Base-by-base conservation (phyloP, 2,113 vertebrate species). In the Nothoprocta pentlandii region DNA sequence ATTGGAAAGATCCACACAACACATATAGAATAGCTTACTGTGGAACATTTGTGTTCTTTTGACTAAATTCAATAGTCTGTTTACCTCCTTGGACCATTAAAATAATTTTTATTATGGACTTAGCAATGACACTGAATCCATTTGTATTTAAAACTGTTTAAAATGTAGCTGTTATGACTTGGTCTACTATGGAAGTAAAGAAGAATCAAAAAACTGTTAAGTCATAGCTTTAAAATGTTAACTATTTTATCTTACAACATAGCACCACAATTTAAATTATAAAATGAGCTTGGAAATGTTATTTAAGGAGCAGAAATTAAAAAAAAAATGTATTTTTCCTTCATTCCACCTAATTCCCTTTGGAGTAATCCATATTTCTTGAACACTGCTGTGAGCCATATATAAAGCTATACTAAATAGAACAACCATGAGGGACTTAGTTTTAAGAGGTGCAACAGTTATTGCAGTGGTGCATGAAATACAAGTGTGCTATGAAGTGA, bases 61-160 rank as follows among this genome's bases (percentile, higher is more conserved):
- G 93, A 98, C 97, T 97, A 97, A 97, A 98, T 97, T 95, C 4
- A 95, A 96, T 95, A 98, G 97, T 98, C 97, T 97, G 95, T 98
- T 98, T 98, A 98, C 98, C 97, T 98, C 98, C 97, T 97, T 97
- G 98, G 97, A 98, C 97, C 97, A 98, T 97, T 97, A 96, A 98
- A 96, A 96, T 98, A 97, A 97, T 97, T 98, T 98, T 98, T 98
- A 97, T 98, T 98, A 98, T 97, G 98, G 97, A 98, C 97, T 98
- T 98, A 98, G 97, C 97, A 97, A 98, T 98, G 97, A 98, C 98
- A 98, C 98, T 98, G 98, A 98, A 98, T 98, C 98, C 95, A 97
- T 98, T 97, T 98, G 92, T 98, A 98, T 98, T 98, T 98, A 98
- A 98, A 98, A 97, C 96, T 98, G 73, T 98, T 98, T 95, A 96